A percentile compares a stretch with the other conserved stretches of the same genome.
Evolutionary conservation across 2,113 vertebrate species (phyloP).

Genomic region (Pelusios castaneus): DNA sequence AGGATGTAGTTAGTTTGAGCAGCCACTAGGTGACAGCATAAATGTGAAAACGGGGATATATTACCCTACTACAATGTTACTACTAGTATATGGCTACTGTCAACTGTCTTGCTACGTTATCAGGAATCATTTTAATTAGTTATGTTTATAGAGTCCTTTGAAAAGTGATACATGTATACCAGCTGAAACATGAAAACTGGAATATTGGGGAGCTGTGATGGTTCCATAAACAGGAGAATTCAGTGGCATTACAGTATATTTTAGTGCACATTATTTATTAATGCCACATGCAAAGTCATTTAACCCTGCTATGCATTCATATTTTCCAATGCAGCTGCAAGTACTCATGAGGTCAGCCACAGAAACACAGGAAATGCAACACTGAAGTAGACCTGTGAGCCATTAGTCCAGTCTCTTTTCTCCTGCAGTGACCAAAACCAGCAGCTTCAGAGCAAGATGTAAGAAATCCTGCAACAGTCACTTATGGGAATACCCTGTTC

Average conservation of each 20-base stretch:
- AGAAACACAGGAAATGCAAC: not conserved
- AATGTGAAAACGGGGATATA: too few species aligned
- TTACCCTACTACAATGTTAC: too few species aligned
- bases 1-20: not conserved
- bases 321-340: not conserved
- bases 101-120: not conserved
- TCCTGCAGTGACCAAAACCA: not conserved
- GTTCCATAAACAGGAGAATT: not conserved
- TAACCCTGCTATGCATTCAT: not conserved
- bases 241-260: not conserved
- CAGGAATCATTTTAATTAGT: not conserved
- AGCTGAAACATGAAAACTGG: not conserved
- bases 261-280: not conserved
- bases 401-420: not conserved
- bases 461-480: not conserved
- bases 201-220: not conserved
- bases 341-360: rapidly evolving
- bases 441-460: not conserved
- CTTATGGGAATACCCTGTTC: not conserved
- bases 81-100: not conserved
- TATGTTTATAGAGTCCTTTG: not conserved
- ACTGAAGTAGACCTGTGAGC: not conserved
- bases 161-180: not conserved
- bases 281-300: not conserved
- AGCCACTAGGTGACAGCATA: not conserved